These are phyloP conservation scores for Crocuta crocuta DNA, from an alignment of 2,113 vertebrate genomes.

Conservation along the genomic window DNA sequence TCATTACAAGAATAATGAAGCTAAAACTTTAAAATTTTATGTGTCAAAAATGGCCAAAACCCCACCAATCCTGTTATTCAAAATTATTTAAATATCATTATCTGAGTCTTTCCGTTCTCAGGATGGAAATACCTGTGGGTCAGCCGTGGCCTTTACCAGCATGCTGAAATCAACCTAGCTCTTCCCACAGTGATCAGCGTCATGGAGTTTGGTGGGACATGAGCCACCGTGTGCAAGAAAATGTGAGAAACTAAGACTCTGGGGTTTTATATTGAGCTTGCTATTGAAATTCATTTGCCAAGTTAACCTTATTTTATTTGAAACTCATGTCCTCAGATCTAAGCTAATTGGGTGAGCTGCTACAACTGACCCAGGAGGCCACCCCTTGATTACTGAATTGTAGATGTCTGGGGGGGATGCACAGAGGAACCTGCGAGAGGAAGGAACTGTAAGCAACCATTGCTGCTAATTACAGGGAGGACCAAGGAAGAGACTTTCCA, in stretches of 20 bases:
- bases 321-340: background rate
- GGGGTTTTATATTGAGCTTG: background rate
- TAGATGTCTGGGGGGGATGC: background rate
- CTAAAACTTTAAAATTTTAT: background rate
- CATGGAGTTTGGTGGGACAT: background rate
- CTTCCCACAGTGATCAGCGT: background rate
- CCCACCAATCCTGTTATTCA: background rate
- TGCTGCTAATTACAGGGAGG: background rate
- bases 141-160: background rate
- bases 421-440: background rate
- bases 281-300: slow-evolving; percentile 1
- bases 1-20: slow-evolving; percentile 15
- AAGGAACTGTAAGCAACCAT: background rate
- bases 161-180: background rate
- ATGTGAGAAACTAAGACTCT: slow-evolving; percentile 10
- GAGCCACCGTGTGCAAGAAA: background rate
- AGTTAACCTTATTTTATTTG: slow-evolving; percentile 41
- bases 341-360: slow-evolving; percentile 16
- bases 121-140: background rate
- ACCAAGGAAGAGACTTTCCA: background rate
- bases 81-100: background rate
- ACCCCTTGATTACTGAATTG: background rate
- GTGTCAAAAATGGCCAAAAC: background rate
- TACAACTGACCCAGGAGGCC: slow-evolving; percentile 10
- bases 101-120: background rate